These are phyloP conservation scores for Tipula unca DNA, from an alignment of 2,888 invertebrate genomes.

Conservation along the genomic window DNA sequence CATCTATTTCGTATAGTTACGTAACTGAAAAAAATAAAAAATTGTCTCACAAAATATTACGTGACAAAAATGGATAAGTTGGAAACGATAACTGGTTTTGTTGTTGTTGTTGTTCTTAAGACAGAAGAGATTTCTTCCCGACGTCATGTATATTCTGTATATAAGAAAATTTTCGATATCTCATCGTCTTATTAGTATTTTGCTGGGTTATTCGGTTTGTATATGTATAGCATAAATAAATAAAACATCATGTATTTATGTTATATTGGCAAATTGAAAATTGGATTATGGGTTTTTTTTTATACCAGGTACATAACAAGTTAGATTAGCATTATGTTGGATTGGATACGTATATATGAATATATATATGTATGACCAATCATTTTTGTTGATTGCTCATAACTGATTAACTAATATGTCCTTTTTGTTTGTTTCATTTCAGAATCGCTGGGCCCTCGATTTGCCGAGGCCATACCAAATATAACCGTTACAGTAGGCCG, in stretches of 20 bases:
- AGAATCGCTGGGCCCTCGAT: constrained; percentile 49
- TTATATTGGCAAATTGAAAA: not conserved
- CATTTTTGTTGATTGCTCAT: not conserved
- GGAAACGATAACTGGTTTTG: not conserved
- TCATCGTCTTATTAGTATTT: not conserved
- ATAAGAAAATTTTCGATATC: not conserved
- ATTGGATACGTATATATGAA: no score
- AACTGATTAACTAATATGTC: not conserved
- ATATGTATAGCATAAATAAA: no score
- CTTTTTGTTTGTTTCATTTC: not conserved
- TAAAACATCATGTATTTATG: not conserved
- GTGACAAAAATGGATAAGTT: not conserved
- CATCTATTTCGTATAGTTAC: not conserved
- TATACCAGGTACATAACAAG: not conserved
- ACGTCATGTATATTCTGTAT: not conserved
- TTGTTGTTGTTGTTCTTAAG: not conserved
- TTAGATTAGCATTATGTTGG: not conserved
- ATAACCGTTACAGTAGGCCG: constrained; percentile 74
- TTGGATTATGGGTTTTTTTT: not conserved
- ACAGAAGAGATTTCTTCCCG: not conserved
- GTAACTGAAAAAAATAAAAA: not conserved
- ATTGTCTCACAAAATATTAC: not conserved
- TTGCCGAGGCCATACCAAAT: constrained; percentile 73
- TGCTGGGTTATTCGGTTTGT: not conserved
- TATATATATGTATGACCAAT: not conserved